Conservation (phyloP, 2,888 invertebrate species). For the Thymelicus lineola region DNA sequence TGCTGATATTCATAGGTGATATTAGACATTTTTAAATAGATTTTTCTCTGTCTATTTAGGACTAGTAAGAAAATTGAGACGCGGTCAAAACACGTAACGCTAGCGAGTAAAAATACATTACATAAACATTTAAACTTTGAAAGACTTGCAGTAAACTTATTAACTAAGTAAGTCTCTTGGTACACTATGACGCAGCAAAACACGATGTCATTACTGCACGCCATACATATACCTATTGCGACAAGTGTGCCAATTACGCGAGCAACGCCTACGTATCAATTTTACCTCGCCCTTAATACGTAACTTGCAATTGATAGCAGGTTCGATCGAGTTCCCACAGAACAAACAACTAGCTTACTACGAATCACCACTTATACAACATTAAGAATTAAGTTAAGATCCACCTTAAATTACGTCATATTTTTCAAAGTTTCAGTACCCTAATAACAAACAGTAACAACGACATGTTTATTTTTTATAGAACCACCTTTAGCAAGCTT, state of each 20-base stretch:
- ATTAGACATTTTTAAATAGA: too few relatives aligned
- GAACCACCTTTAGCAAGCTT: too few relatives aligned
- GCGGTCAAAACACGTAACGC: too few relatives aligned
- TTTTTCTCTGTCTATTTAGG: too few relatives aligned
- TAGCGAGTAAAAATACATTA: too few relatives aligned
- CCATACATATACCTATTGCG: slow-evolving; percentile 13
- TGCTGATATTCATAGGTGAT: too few relatives aligned
- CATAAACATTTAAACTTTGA: not conserved
- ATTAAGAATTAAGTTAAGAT: too few relatives aligned
- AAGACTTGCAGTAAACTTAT: not conserved
- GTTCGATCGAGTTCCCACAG: slow-evolving; percentile 17
- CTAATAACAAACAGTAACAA: too few relatives aligned
- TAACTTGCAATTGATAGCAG: slow-evolving; percentile 25
- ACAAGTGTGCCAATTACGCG: slow-evolving; percentile 31
- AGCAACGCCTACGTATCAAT: slow-evolving; percentile 35
- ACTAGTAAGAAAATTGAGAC: too few relatives aligned
- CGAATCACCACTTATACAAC: not conserved
- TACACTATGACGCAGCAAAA: slow-evolving; percentile 8
- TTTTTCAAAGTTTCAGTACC: too few relatives aligned
- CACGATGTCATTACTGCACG: slow-evolving; percentile 8
- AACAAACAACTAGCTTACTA: slow-evolving; percentile 14
- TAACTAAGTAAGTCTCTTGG: not conserved
- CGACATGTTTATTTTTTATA: too few relatives aligned
- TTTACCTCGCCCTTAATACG: slow-evolving; percentile 36
- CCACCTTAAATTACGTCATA: too few relatives aligned